Evolutionary conservation across 2,888 invertebrate species (phyloP).

Genomic region (Drosophila barbarae): DNA sequence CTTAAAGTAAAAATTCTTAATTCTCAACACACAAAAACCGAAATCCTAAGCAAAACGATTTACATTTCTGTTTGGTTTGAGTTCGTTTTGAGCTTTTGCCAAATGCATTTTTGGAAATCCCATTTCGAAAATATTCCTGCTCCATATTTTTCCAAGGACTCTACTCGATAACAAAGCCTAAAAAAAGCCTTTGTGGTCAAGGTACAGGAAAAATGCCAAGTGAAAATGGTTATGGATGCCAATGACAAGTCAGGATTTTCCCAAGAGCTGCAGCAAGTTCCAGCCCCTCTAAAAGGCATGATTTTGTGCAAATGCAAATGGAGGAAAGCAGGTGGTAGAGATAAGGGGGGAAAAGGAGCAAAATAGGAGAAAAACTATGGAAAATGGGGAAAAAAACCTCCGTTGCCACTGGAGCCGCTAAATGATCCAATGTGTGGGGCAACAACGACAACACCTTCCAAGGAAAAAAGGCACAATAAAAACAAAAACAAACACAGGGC

Average conservation of each 20-base stretch:
- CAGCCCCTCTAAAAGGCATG: not conserved
- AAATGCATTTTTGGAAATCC: constrained; percentile 4
- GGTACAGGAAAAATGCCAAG: constrained; percentile 1
- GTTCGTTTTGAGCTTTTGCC: not conserved
- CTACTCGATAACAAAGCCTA: not conserved
- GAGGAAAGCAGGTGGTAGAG: not conserved
- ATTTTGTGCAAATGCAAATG: constrained; percentile 10
- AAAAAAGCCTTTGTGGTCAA: constrained; percentile 6
- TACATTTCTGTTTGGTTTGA: not conserved
- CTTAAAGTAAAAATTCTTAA: not conserved
- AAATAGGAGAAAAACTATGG: not conserved
- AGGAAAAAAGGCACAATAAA: constrained; percentile 13
- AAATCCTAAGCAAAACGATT: not conserved
- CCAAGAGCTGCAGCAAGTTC: not conserved
- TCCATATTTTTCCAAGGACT: constrained; percentile 8
- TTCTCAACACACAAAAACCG: not conserved
- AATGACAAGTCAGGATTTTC: constrained; percentile 19
- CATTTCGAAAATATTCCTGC: constrained; percentile 5
- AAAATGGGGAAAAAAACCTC: not conserved
- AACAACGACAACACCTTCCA: constrained; percentile 41
- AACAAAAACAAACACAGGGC: no score
- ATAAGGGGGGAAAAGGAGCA: not conserved
- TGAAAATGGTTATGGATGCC: constrained; percentile 26
- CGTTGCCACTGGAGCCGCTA: constrained; percentile 24
- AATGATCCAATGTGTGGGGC: constrained; percentile 40